Conservation (phyloP, 1,140 invertebrate genomes). For the Rhagoletis pomonella region DNA sequence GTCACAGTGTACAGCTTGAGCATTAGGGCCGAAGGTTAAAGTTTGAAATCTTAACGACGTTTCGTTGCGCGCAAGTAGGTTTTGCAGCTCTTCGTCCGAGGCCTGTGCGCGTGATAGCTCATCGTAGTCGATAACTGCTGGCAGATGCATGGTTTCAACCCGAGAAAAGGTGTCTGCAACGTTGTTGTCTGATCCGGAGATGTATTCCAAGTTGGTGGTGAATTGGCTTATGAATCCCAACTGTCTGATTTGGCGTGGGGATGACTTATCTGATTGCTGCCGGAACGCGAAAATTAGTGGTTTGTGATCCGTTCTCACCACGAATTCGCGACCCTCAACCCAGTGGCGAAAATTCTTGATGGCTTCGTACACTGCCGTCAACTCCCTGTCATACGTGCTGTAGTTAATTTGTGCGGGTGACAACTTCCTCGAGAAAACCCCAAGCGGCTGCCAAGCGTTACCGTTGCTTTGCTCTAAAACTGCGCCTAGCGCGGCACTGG, state of each 20-base stretch:
- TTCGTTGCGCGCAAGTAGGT: not conserved
- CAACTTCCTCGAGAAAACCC: no score
- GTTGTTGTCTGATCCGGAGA: conserved; percentile 66
- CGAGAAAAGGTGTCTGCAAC: conserved; percentile 67
- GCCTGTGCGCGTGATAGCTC: not conserved
- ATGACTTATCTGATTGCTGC: conserved; percentile 50
- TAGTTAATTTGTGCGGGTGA: no score
- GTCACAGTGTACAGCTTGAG: not conserved
- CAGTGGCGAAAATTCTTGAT: no score
- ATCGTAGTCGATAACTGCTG: not conserved
- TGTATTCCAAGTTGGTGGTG: conserved; percentile 68
- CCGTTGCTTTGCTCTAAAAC: no score
- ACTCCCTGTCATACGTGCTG: no score
- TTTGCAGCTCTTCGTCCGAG: not conserved
- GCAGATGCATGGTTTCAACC: conserved; percentile 54
- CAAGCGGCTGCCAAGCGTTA: no score
- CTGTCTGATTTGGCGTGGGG: conserved; percentile 63
- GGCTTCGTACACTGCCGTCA: no score
- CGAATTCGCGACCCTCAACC: conserved; percentile 60
- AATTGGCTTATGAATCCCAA: conserved; percentile 72
- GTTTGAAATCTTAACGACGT: not conserved
- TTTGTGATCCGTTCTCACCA: conserved; percentile 60
- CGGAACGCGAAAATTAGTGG: conserved; percentile 59
- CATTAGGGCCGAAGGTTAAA: not conserved
- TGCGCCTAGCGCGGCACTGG: no score